A percentile compares a stretch with the other conserved stretches of the same genome.
phyloP scores from a whole-genome alignment of 2,113 vertebrate species.

The Pseudolaguvia tuberculata region DNA sequence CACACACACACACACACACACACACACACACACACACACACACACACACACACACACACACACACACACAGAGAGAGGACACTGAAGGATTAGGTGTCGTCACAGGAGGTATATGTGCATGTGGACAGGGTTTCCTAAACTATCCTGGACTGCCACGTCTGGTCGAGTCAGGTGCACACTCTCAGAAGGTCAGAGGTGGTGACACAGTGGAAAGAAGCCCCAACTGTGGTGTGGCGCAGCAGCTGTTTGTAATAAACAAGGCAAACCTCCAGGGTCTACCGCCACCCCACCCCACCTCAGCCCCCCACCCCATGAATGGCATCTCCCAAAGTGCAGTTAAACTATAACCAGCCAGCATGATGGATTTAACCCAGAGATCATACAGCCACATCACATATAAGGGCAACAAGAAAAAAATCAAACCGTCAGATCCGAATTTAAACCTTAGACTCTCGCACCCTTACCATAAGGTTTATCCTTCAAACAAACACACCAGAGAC shows the following conservation, averaged over 20 bases:
- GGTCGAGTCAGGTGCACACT: slow-evolving; percentile 33
- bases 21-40: slow-evolving; percentile 6
- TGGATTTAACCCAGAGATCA: slow-evolving; percentile 3
- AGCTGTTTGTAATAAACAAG: slow-evolving; percentile 45
- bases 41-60: not conserved
- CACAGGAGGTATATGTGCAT: slow-evolving; percentile 35
- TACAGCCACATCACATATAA: slow-evolving; percentile 13
- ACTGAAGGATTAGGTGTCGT: slow-evolving; percentile 46
- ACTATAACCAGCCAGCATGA: slow-evolving; percentile 22
- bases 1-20: slow-evolving; percentile 53
- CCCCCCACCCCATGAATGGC: not conserved
- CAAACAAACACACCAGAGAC: not conserved
- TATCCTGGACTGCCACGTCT: slow-evolving; percentile 37
- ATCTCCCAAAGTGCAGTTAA: slow-evolving; percentile 1
- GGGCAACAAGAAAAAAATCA: not conserved
- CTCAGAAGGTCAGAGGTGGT: slow-evolving; percentile 50
- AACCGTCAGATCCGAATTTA: not conserved
- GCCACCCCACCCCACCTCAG: not conserved
- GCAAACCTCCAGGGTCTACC: slow-evolving; percentile 22
- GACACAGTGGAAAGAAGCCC: slow-evolving; percentile 35
- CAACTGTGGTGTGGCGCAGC: slow-evolving; percentile 21
- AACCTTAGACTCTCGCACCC: not conserved
- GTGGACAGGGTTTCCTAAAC: slow-evolving; percentile 52
- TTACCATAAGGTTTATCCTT: not conserved
- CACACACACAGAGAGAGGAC: slow-evolving; percentile 5